Evolutionary conservation across 1,140 invertebrate genomes (phyloP).

Genomic region (Copidosoma floridanum): DNA sequence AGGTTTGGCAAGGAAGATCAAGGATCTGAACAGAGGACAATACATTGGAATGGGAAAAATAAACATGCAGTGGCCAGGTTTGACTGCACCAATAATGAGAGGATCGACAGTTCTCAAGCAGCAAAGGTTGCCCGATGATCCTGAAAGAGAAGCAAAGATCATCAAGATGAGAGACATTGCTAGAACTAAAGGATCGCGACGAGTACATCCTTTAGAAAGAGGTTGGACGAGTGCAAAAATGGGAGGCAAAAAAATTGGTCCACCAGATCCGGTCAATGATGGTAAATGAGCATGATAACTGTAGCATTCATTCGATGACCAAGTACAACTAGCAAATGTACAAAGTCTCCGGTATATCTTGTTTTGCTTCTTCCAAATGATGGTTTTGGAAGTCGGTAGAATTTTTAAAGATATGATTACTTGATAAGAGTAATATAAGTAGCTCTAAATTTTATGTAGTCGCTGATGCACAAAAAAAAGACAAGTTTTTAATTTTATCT

Average conservation of each 20-base stretch:
- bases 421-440: too few species aligned
- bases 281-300: conserved; percentile 60
- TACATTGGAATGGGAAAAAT: conserved; percentile 81
- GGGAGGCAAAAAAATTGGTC: conserved; percentile 81
- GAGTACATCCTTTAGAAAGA: conserved; percentile 76
- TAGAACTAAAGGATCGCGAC: conserved; percentile 61
- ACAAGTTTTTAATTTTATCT: conserved; percentile 19
- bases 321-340: too few species aligned
- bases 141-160: conserved; percentile 69
- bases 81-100: conserved; percentile 78
- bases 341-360: too few species aligned
- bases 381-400: not conserved
- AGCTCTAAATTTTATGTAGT: too few species aligned
- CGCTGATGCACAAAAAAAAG: too few species aligned
- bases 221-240: conserved; percentile 84
- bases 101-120: conserved; percentile 74
- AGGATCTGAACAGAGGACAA: conserved; percentile 90
- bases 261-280: conserved; percentile 79
- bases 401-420: conserved; percentile 8
- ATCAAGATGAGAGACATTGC: conserved; percentile 71
- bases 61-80: conserved; percentile 88
- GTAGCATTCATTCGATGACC: too few species aligned
- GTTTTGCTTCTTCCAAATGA: conserved; percentile 1
- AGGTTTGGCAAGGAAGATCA: conserved; percentile 67
- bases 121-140: conserved; percentile 69